Evolutionary conservation across 2,888 invertebrate species (phyloP), one percentile per base, ranked within the genome.

Genomic region (Caenorhabditis japonica): DNA sequence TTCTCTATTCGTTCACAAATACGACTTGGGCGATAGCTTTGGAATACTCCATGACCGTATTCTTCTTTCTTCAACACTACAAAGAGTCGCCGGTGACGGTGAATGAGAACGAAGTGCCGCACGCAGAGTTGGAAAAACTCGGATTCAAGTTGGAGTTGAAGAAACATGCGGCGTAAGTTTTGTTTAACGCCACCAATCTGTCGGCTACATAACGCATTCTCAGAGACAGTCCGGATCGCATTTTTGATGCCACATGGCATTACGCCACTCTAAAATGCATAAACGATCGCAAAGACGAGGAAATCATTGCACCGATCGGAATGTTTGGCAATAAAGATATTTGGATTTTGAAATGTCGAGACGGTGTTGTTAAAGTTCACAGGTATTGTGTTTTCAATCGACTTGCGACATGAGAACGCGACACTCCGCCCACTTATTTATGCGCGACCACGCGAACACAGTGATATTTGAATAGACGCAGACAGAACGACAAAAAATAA

Each of bases 11-110:
- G 3, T 51, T 51, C 51, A n/a, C n/a, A n/a, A 23, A 51, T 10
- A 51, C 10, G 15, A 17, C 38, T 21, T 51, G 51, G 51, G 15
- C 51, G 51, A 38, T 51, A 15, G 38, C 51, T 1, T 8, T 51
- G 23, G 51, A 51, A 25, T 51, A 51, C 25, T 38, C 51, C 23
- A 10, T 51, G n/a, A 23, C 23, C 13, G 51, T 51, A 1, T 51
- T 38, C 51, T 51, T 51, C 51, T 51, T 51, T 38, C 25, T 51
- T 12, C 51, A 51, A 38, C 51, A 51, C 36, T 51, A 19, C 51
- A 36, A 38, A 0, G 34, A 51, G 38, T 33, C 33, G 7, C 51
- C 51, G n/a, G 38, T 51, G n/a, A 51, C 51, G 1, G 36, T 51
- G 4, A 51, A 36, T 15, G 51, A 51, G 36, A 13, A 8, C 13